Evolutionary conservation across 2,113 vertebrate species (phyloP), one percentile per base, ranked within the genome.

Genomic region (Calypte anna): DNA sequence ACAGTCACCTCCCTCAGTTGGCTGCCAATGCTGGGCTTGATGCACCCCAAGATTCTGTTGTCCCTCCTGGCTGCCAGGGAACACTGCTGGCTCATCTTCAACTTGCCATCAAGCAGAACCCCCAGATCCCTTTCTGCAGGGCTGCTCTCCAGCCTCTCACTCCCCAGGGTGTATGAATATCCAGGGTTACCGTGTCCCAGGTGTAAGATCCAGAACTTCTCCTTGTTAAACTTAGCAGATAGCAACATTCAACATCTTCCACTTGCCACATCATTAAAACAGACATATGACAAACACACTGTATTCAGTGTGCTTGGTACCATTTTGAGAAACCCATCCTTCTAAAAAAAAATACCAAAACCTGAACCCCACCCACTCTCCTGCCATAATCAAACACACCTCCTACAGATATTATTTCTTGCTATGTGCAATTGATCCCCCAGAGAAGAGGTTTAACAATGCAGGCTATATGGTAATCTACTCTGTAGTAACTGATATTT

Each of bases 341-440:
- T 69, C 54, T 51, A 64, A 53, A 48, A 21, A 48, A 33, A 11
- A 2, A 14, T 17, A 51, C 10, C 20, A 55, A 77, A 27, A 25
- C 61, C 55, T 43, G 48, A 21, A 43, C 31, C 30, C 11, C 2
- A 14, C 17, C 33, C 5, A 44, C 64, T 74, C 33, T 67, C 23
- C 48, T 68, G 33, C 33, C 17, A 27, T 14, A 81, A 0, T 0
- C 5, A 5, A 81, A 30, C 27, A 64, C 5, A 83, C 8, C 7
- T 83, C 23, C 55, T 31, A 63, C 13, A 81, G 76, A 81, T 15
- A 57, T 1, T 0, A 12, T 50, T 78, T 75, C 33, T 61, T 78
- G 31, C 25, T 80, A 17, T 72, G 57, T 50, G 36, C 28, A 57
- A 25, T 14, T 67, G 22, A 64, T 86, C 14, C 61, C 28, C 7